Base-by-base conservation (phyloP, 2,888 invertebrate genomes). In the Polydrusus pterygomalis region DNA sequence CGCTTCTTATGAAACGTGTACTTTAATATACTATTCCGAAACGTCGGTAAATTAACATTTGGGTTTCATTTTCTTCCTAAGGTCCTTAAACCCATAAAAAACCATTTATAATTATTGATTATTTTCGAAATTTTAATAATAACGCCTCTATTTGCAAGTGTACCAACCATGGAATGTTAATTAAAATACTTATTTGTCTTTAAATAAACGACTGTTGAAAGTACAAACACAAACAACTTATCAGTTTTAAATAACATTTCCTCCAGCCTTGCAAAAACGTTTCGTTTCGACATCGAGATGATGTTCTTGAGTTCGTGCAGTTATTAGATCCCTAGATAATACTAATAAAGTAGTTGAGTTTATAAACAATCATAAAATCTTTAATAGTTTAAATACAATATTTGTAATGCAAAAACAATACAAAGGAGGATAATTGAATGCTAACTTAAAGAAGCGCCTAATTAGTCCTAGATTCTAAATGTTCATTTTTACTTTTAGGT, bases 241-340 rank as follows among this genome's bases (percentile, higher is more conserved):
- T 71, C 71, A 71, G 62, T 62, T 63, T 18, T 43, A 54, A 63
- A 63, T 51, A 64, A 71, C 71, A 71, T 63, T 71, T 71, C 71
- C 71, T 71, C 38, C 45, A 71, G 11, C 71, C 71, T 71, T 71
- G 71, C 63, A 34, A 25, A 30, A 43, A 38, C 40, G 51, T 30
- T 40, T 47, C 30, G 34, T 71, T 71, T 63, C 71, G 54, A 71
- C 71, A 71, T 45, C 20, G 15, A 51, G 25, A 54, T 54, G 63
- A 63, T 71, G 71, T 71, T 68, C 54, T 47, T 60, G 58, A 38
- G 38, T 60, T 18, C 56, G 34, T 30, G n/a, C 18, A 17, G 38
- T 60, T 60, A 60, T 60, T 38, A 60, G 58, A 60, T 60, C 38
- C 17, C 1, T 8, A 60, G 58, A 60, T 60, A 60, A 38, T 60